These are phyloP conservation scores for Cygnus atratus DNA, from an alignment of 2,113 vertebrate genomes.

Conservation along the genomic window DNA sequence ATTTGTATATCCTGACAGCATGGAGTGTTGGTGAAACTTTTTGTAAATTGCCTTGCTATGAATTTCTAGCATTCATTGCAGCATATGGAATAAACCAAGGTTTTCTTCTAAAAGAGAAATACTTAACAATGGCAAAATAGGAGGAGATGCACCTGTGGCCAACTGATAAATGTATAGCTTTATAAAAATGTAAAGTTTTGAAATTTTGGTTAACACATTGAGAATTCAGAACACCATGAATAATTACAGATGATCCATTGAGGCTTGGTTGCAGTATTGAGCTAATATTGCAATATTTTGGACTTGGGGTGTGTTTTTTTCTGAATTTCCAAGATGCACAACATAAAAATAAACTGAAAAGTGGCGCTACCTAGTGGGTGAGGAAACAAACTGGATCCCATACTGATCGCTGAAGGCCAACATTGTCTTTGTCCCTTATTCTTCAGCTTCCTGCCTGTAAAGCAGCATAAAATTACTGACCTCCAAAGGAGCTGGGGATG, in stretches of 20 bases:
- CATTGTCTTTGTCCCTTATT: neutral
- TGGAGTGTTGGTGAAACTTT: neutral
- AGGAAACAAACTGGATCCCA: neutral
- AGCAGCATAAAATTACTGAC: neutral
- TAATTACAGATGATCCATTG: neutral
- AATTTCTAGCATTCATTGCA: neutral
- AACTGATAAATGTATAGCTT: neutral
- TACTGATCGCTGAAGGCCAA: rapidly evolving
- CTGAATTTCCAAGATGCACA: neutral
- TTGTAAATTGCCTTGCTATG: neutral
- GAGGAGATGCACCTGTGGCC: neutral
- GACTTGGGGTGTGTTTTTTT: neutral
- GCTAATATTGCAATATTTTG: neutral
- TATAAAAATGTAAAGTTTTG: neutral
- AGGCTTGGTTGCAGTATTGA: neutral
- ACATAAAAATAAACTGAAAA: neutral
- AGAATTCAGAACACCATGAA: neutral
- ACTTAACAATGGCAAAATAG: neutral
- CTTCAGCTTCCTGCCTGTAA: neutral
- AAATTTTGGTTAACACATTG: neutral
- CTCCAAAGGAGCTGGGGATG: neutral
- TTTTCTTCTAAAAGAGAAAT: neutral
- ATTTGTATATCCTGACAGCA: neutral
- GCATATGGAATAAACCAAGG: neutral
- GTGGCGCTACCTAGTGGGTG: neutral